phyloP scores from a whole-genome alignment of 2,797 vertebrate species.

The Chrysolophus pictus region DNA sequence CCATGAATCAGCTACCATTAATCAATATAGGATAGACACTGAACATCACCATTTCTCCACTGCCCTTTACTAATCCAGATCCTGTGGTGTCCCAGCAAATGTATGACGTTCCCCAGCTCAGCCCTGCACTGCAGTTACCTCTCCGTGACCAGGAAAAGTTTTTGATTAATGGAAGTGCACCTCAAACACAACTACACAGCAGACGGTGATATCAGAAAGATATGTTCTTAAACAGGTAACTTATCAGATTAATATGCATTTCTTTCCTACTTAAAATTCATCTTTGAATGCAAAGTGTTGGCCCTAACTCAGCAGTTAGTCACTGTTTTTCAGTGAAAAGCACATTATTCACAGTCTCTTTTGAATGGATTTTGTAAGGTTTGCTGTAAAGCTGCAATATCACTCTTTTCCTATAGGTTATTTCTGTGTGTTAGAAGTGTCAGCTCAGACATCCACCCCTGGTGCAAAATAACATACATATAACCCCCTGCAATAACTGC shows the following conservation, averaged over 20 bases:
- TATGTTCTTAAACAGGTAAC: not conserved
- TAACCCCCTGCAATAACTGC: accelerated
- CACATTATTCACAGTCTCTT: not conserved
- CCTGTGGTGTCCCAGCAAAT: not conserved
- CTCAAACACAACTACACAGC: not conserved
- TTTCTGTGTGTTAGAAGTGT: not conserved
- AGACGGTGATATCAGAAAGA: not conserved
- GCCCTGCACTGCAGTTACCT: not conserved
- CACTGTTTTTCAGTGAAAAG: not conserved
- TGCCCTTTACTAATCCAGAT: not conserved
- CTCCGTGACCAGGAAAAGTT: not conserved
- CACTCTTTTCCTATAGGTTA: not conserved
- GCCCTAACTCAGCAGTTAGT: not conserved
- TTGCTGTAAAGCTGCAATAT: not conserved
- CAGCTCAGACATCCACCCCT: not conserved
- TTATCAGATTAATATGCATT: not conserved
- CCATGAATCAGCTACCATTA: not conserved
- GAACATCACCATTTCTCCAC: not conserved
- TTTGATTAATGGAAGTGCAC: not conserved
- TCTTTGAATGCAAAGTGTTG: not conserved
- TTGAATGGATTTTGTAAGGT: not conserved
- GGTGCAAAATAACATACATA: not conserved
- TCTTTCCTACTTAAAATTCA: not conserved
- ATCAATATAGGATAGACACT: not conserved
- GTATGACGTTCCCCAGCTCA: not conserved